A percentile compares a stretch with the other conserved stretches of the same genome.
Conservation (phyloP, 1,140 invertebrate genomes). For the Orius laevigatus region DNA sequence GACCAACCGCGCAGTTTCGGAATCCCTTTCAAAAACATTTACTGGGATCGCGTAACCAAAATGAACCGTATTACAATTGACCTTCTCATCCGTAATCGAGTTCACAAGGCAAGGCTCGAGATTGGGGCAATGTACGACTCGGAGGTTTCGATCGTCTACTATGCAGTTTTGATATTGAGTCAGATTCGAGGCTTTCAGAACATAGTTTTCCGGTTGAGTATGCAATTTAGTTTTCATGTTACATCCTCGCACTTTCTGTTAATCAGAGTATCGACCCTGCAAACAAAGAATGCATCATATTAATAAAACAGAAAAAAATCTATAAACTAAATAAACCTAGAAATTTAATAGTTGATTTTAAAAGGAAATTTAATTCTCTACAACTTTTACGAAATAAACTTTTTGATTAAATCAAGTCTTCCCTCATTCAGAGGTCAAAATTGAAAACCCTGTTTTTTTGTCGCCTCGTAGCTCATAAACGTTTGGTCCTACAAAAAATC, state of each 20-base stretch:
- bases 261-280: too few relatives aligned
- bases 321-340: too few relatives aligned
- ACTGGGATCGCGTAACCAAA: constrained; percentile 39
- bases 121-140: constrained; percentile 35
- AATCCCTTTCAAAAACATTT: constrained; percentile 26
- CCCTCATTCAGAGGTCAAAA: too few relatives aligned
- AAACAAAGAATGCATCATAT: too few relatives aligned
- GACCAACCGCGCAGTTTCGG: constrained; percentile 13
- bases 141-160: constrained; percentile 30
- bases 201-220: constrained; percentile 4
- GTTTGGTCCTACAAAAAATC: too few relatives aligned
- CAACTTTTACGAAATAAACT: too few relatives aligned
- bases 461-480: too few relatives aligned
- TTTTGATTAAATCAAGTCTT: too few relatives aligned
- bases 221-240: constrained; percentile 12
- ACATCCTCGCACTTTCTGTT: not conserved
- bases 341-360: too few relatives aligned
- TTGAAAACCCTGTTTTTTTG: too few relatives aligned
- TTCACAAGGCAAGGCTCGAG: constrained; percentile 30
- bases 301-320: too few relatives aligned
- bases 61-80: constrained; percentile 36
- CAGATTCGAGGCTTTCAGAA: constrained; percentile 7
- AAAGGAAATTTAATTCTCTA: too few relatives aligned
- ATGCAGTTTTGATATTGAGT: constrained; percentile 14
- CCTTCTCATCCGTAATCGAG: constrained; percentile 20